Percentiles rank a stretch among this genome's conserved stretches.
Evolutionary conservation across 2,888 invertebrate species (phyloP).

Genomic region (Polyommatus iphigenia): DNA sequence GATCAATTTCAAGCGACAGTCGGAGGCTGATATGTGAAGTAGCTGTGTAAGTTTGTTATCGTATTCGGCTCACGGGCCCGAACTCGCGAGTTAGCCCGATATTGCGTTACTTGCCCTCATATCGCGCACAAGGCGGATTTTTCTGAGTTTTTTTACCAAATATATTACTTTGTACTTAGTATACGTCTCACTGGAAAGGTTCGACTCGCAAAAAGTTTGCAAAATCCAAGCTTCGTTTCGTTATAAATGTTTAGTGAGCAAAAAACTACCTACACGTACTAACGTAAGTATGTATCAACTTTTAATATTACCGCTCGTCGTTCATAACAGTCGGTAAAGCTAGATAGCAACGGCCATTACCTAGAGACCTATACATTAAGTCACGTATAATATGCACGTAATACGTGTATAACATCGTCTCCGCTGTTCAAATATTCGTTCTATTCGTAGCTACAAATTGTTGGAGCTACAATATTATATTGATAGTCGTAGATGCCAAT

Average conservation of each 20-base stretch:
- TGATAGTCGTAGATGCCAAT: too few relatives aligned
- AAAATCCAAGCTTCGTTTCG: neutral
- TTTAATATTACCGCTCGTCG: too few relatives aligned
- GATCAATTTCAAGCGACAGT: neutral
- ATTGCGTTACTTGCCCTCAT: neutral
- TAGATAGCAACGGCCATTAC: too few relatives aligned
- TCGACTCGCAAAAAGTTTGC: neutral
- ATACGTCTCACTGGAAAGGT: neutral
- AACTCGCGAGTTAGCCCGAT: neutral
- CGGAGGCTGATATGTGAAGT: neutral
- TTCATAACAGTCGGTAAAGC: too few relatives aligned
- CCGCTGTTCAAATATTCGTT: too few relatives aligned
- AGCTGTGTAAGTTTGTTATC: neutral
- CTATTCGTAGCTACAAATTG: too few relatives aligned
- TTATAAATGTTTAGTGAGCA: neutral
- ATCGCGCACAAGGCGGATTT: neutral
- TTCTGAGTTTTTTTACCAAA: neutral
- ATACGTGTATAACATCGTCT: too few relatives aligned
- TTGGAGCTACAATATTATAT: too few relatives aligned
- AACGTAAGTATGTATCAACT: neutral
- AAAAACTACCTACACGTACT: too few relatives aligned
- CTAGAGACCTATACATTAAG: too few relatives aligned
- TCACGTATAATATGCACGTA: too few relatives aligned
- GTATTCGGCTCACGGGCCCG: neutral
- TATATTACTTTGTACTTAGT: neutral